These are phyloP conservation scores for Crypturellus tataupa DNA, from an alignment of 2,797 vertebrate species.

Conservation along the genomic window DNA sequence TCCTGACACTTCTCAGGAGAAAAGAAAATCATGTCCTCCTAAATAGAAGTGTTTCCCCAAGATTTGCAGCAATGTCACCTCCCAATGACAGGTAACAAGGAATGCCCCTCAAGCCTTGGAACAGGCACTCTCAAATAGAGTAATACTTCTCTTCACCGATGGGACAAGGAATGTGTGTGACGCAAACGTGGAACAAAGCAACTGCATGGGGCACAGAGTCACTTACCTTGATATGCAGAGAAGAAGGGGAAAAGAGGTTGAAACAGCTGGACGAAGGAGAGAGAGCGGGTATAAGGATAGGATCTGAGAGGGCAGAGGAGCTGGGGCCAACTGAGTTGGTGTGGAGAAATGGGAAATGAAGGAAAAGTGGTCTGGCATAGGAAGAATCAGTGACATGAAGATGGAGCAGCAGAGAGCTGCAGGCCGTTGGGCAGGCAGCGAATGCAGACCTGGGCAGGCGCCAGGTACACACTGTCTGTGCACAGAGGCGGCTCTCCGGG, in stretches of 20 bases:
- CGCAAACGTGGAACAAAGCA: neutral
- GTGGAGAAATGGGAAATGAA: neutral
- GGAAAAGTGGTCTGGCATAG: neutral
- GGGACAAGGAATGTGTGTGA: neutral
- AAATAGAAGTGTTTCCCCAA: neutral
- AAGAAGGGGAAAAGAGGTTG: fast-evolving
- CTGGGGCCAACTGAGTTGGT: neutral
- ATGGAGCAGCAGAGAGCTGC: neutral
- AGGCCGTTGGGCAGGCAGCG: fast-evolving
- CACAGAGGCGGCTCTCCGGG: fast-evolving
- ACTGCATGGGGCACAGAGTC: neutral
- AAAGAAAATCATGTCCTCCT: neutral
- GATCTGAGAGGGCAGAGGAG: neutral
- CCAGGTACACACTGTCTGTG: fast-evolving
- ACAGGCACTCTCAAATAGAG: neutral
- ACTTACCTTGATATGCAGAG: neutral
- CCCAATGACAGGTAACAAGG: neutral
- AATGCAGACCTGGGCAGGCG: neutral
- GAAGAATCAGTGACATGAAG: neutral
- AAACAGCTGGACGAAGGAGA: neutral
- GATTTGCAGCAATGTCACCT: neutral
- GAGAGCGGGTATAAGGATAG: neutral
- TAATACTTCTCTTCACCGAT: neutral
- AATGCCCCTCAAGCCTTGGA: neutral
- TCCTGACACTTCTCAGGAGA: neutral